Evolutionary conservation across 2,888 invertebrate genomes (phyloP).

Genomic region (Leucophenga montana): DNA sequence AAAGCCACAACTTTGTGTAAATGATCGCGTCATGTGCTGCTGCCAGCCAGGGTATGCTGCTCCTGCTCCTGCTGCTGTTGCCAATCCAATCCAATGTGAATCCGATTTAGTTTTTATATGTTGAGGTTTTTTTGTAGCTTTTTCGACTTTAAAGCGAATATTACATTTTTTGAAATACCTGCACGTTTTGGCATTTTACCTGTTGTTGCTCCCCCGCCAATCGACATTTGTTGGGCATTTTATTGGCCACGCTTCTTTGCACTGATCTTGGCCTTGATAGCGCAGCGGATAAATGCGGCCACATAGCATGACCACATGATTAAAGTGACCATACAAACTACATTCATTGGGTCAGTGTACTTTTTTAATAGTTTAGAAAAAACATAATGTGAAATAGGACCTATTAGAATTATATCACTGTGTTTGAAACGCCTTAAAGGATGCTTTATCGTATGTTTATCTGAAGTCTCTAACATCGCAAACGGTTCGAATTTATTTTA

Average conservation of each 20-base stretch:
- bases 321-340: slow-evolving; percentile 30
- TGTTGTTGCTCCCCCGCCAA: neutral
- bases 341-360: neutral
- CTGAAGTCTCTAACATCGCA: too few species aligned
- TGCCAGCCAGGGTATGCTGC: neutral
- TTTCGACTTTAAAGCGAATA: slow-evolving; percentile 4
- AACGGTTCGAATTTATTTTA: too few species aligned
- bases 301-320: slow-evolving; percentile 32
- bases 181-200: slow-evolving; percentile 66
- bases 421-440: too few species aligned
- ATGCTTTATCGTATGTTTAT: too few species aligned
- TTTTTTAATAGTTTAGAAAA: too few species aligned
- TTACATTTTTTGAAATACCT: slow-evolving; percentile 54
- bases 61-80: neutral
- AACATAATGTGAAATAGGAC: too few species aligned
- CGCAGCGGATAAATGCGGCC: slow-evolving; percentile 55
- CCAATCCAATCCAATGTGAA: too few species aligned
- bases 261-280: slow-evolving; percentile 67
- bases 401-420: too few species aligned
- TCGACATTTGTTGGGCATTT: slow-evolving; percentile 62
- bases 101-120: neutral
- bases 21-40: slow-evolving; percentile 41
- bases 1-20: slow-evolving; percentile 45
- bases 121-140: neutral
- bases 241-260: slow-evolving; percentile 63